These are phyloP conservation scores for Bungarus multicinctus DNA, from an alignment of 2,113 vertebrate species.

Conservation along the genomic window DNA sequence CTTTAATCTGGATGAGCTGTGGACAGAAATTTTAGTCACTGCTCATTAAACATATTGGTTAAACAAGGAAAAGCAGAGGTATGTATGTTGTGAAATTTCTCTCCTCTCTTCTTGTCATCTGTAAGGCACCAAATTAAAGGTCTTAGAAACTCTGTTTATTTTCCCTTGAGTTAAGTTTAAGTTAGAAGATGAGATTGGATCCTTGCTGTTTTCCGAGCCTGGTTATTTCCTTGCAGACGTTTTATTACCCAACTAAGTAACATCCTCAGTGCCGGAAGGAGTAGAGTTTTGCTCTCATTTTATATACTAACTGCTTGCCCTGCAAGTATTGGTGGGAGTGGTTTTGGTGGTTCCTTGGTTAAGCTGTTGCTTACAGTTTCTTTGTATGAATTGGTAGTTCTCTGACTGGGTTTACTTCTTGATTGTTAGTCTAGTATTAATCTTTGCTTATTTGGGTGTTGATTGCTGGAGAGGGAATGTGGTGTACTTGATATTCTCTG, in stretches of 20 bases:
- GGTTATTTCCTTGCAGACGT: neutral
- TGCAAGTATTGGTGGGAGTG: too few species aligned
- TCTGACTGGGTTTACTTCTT: too few species aligned
- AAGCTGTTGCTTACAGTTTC: too few species aligned
- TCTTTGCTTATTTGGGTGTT: too few species aligned
- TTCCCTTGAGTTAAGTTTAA: neutral
- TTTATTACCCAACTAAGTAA: neutral
- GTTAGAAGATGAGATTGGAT: neutral
- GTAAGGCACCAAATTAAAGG: neutral
- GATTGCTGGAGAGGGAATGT: too few species aligned
- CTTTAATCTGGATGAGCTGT: constrained; percentile 47
- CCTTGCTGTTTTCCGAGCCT: neutral
- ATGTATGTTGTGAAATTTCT: constrained; percentile 20
- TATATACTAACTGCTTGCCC: too few species aligned
- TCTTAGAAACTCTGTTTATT: neutral
- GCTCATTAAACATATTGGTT: constrained; percentile 40
- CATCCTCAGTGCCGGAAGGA: too few species aligned
- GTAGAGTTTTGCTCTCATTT: too few species aligned
- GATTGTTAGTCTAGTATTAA: too few species aligned
- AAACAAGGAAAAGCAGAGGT: constrained; percentile 31
- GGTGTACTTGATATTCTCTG: too few species aligned
- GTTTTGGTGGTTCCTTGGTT: too few species aligned
- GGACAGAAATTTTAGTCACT: constrained; percentile 48
- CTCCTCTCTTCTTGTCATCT: constrained; percentile 24
- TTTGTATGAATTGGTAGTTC: too few species aligned